Percentiles rank a stretch among this genome's conserved stretches.
Conservation (phyloP, 2,888 invertebrate species). For the Vannuccia rotundouncinata region DNA sequence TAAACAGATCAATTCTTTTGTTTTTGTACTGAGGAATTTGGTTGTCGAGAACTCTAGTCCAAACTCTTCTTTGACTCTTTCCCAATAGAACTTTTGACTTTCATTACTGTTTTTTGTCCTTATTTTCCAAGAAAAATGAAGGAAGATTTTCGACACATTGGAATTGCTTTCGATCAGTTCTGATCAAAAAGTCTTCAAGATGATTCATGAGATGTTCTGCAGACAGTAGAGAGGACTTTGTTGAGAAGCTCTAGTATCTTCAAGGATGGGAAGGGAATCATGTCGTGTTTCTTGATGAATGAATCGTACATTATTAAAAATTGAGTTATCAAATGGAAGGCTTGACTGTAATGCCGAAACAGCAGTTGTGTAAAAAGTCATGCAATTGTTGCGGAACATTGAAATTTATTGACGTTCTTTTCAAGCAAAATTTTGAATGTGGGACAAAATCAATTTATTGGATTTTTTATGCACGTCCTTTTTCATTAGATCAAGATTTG, state of each 20-base stretch:
- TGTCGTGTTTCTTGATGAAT: too few species aligned
- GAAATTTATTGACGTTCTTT: too few species aligned
- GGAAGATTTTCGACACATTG: constrained; percentile 28
- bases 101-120: background rate
- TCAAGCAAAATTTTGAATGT: too few species aligned
- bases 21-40: background rate
- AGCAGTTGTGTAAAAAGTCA: too few species aligned
- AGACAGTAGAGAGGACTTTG: constrained; percentile 18
- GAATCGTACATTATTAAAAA: too few species aligned
- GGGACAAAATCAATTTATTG: too few species aligned
- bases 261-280: background rate
- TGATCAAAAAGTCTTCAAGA: constrained; percentile 25
- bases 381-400: too few species aligned
- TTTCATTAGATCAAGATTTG: too few species aligned
- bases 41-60: constrained; percentile 11
- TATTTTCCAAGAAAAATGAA: constrained; percentile 9
- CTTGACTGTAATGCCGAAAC: too few species aligned
- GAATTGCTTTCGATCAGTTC: constrained; percentile 10
- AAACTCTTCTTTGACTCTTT: constrained; percentile 18
- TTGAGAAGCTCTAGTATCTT: constrained; percentile 21
- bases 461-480: too few species aligned
- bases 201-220: background rate
- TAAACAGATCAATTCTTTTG: constrained; percentile 4
- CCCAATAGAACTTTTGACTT: constrained; percentile 24
- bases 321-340: too few species aligned